Conservation (phyloP, 2,888 invertebrate genomes). For the Watsonalla binaria region DNA sequence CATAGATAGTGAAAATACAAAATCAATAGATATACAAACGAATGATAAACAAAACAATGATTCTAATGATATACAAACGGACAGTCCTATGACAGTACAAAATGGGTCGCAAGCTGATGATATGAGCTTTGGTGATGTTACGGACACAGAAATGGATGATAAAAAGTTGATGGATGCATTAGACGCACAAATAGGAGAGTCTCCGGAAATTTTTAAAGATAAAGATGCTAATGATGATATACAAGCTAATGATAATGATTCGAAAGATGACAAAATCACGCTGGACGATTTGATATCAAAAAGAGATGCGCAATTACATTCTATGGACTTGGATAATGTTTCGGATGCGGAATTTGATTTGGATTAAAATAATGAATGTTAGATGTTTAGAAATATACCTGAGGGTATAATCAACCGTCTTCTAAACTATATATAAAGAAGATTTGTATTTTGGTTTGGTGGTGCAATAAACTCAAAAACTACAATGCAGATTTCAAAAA, state of each 20-base stretch:
- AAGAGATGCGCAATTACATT: slow-evolving; percentile 11
- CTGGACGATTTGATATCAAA: slow-evolving; percentile 12
- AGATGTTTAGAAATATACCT: too few species aligned
- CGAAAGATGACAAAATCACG: slow-evolving; percentile 8
- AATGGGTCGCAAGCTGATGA: slow-evolving; percentile 11
- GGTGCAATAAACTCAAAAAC: too few species aligned
- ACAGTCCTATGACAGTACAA: not conserved
- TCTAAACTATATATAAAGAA: too few species aligned
- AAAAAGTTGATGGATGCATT: slow-evolving; percentile 32
- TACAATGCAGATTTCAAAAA: too few species aligned
- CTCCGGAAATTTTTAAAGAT: slow-evolving; percentile 2
- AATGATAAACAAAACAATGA: not conserved
- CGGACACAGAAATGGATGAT: slow-evolving; percentile 37
- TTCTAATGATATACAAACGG: not conserved
- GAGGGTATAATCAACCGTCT: too few species aligned
- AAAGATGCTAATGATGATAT: not conserved
- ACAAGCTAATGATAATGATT: slow-evolving; percentile 1
- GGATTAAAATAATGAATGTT: slow-evolving; percentile 10
- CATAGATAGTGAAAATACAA: not conserved
- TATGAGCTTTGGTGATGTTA: slow-evolving; percentile 23
- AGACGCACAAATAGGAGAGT: slow-evolving; percentile 33
- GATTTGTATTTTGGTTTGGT: too few species aligned
- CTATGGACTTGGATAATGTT: slow-evolving; percentile 31
- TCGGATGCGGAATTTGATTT: slow-evolving; percentile 36
- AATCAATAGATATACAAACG: not conserved